A percentile compares a stretch with the other conserved stretches of the same genome.
These are phyloP conservation scores for Lepus oiostolus DNA, from an alignment of 2,797 vertebrate species.

Conservation along the genomic window DNA sequence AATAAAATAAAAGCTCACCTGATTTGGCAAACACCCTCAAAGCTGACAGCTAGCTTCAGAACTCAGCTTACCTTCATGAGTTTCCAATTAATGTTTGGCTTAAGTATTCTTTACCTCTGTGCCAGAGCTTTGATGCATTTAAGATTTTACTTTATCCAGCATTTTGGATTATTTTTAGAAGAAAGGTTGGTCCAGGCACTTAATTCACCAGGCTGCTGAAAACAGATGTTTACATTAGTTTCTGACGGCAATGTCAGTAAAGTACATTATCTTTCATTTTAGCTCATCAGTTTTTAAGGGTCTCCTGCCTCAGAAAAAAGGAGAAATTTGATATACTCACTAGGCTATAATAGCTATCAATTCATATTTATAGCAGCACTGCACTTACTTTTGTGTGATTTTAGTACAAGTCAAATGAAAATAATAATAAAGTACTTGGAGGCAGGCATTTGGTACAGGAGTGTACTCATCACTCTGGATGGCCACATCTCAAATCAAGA, in stretches of 20 bases:
- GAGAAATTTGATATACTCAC: neutral
- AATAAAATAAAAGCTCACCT: constrained; percentile 38
- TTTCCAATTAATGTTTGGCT: neutral
- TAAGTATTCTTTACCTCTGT: constrained; percentile 45
- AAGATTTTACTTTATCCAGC: neutral
- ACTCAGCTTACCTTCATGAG: neutral
- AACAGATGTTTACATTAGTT: neutral
- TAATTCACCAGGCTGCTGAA: neutral
- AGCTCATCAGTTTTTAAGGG: constrained; percentile 23
- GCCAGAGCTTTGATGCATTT: constrained; percentile 4
- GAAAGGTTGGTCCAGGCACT: constrained; percentile 1
- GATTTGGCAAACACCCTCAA: constrained; percentile 34
- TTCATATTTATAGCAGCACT: constrained; percentile 32
- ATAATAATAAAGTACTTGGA: neutral
- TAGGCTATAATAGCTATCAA: neutral
- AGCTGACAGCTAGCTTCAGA: neutral
- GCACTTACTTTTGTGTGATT: neutral
- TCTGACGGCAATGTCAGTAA: neutral
- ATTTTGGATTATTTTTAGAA: constrained; percentile 57
- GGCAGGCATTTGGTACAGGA: too few relatives aligned
- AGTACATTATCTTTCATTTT: neutral
- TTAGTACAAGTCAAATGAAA: constrained; percentile 38
- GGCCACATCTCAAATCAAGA: too few relatives aligned
- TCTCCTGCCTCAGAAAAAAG: constrained; percentile 27
- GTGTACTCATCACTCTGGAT: too few relatives aligned